Base-by-base conservation (phyloP, 23 tunicate genomes). In the Trididemnum clinides region DNA sequence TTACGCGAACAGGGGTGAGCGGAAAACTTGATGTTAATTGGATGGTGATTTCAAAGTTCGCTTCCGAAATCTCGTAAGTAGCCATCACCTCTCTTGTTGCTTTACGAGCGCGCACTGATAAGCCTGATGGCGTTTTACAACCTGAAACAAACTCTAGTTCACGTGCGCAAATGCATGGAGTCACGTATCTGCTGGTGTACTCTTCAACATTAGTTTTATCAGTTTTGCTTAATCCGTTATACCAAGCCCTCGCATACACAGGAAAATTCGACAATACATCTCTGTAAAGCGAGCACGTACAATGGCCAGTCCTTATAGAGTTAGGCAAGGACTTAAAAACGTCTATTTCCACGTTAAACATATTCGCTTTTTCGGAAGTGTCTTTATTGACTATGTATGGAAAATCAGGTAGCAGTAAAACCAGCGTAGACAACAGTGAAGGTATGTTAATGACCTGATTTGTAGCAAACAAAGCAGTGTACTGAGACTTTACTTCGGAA, bases 11-110 rank as follows among this genome's bases (percentile, higher is more conserved):
- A 12, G 96, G 99, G 28, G 77, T 58, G 4, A 96, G 80, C 1
- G 99, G 99, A 50, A 84, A 81, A 64, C 88, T 91, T 0, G 85
- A 37, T 12, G 99, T 83, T 1, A 96, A 72, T n/a, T 85, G 64
- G 32, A 96, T 73, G 2, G 84, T 20, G 3, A 96, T 91, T 50
- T 91, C 97, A 80, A 96, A 88, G 33, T 88, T 80, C 50, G 95
- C 84, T 22, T 96, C 99, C 7, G 77, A 37, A 15, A 90, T 51
- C 57, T 84, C 76, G 54, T 96, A 96, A 29, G 77, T 62, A 21
- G 99, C 99, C 3, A 80, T 63, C 22, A 96, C 92, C 58, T 91
- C 92, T 37, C 97, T 35, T 2, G 90, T 50, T 10, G 44, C 70
- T 5, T 82, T 81, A 6, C 91, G 79, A 4, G 95, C 81, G 20